phyloP scores from a whole-genome alignment of 2,888 invertebrate species.

The Diaperis boleti region DNA sequence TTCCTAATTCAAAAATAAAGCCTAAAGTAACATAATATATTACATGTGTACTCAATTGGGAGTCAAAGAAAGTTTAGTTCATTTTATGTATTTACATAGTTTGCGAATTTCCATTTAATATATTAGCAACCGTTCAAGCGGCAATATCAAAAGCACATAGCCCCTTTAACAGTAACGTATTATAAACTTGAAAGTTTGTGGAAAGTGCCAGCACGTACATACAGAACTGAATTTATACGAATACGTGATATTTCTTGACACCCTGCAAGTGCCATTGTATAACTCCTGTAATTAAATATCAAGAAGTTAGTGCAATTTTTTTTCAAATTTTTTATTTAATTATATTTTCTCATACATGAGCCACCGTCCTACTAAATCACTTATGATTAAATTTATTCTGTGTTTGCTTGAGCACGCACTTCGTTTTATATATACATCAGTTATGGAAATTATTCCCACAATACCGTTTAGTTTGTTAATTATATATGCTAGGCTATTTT shows the following conservation, averaged over 20 bases:
- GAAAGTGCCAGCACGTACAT: constrained; percentile 47
- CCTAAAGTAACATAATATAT: too few relatives aligned
- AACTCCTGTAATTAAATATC: constrained; percentile 40
- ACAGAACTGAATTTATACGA: constrained; percentile 47
- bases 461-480: constrained; percentile 28
- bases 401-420: constrained; percentile 34
- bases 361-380: constrained; percentile 12
- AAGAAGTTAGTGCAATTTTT: constrained; percentile 23
- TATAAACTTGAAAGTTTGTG: constrained; percentile 47
- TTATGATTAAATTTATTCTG: constrained; percentile 39
- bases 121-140: constrained; percentile 29
- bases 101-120: constrained; percentile 26
- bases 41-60: too few relatives aligned
- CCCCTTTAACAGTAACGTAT: constrained; percentile 43
- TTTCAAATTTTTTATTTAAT: background rate
- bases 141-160: constrained; percentile 36
- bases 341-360: constrained; percentile 3
- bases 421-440: constrained; percentile 34
- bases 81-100: constrained; percentile 19
- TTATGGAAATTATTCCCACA: constrained; percentile 27
- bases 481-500: constrained; percentile 22
- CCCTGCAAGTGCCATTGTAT: constrained; percentile 36
- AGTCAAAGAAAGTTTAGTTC: too few relatives aligned
- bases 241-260: constrained; percentile 49
- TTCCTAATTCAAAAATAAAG: background rate